These are phyloP conservation scores for Bos indicus DNA, from an alignment of 2,113 vertebrate species.

Conservation along the genomic window DNA sequence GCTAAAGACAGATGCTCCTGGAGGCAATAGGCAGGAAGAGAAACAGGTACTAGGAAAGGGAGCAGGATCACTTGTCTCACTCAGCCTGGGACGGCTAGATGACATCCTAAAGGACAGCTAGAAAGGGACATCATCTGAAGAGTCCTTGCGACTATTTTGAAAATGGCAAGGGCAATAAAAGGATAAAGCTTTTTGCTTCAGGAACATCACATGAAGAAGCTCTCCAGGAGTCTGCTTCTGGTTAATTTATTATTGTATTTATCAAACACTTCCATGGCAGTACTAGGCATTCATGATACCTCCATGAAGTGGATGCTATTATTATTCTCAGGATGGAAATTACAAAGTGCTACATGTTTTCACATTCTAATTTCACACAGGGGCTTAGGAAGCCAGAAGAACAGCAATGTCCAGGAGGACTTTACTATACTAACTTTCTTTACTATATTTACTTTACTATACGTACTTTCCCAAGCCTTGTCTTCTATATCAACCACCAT, in stretches of 20 bases:
- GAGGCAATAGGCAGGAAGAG: not conserved
- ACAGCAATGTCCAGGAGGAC: not conserved
- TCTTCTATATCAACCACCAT: not conserved
- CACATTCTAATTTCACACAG: not conserved
- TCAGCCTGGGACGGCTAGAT: not conserved
- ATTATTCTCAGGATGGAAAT: not conserved
- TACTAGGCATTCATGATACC: not conserved
- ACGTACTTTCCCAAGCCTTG: not conserved
- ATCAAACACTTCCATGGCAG: not conserved
- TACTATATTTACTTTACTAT: no score
- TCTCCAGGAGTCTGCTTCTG: not conserved
- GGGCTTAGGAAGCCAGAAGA: not conserved
- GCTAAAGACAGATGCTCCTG: not conserved
- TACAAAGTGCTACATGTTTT: not conserved
- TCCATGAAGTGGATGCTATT: not conserved
- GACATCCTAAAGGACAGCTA: not conserved
- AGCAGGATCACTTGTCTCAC: not conserved
- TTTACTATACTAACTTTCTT: not conserved
- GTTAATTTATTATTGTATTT: not conserved
- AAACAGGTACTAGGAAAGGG: not conserved
- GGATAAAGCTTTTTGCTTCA: not conserved
- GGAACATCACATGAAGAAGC: not conserved
- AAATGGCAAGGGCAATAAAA: not conserved
- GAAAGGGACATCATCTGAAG: not conserved
- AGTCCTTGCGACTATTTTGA: not conserved